Conservation (phyloP, 2,888 invertebrate genomes). For the Athalia circularis region DNA sequence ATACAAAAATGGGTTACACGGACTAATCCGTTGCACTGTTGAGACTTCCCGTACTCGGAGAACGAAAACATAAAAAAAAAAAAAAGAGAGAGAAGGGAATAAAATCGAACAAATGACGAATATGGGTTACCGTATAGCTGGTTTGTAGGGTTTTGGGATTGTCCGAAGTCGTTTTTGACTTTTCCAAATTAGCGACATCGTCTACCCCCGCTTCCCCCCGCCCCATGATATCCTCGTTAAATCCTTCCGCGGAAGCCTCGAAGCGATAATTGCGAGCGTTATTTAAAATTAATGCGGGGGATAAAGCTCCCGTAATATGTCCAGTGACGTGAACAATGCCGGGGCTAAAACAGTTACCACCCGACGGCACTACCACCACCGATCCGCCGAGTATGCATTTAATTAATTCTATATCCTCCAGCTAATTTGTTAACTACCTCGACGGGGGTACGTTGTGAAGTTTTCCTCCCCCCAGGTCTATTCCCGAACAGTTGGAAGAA, state of each 20-base stretch:
- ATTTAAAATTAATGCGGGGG: conserved; percentile 60
- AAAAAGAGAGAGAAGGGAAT: not conserved
- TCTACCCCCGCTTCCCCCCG: not conserved
- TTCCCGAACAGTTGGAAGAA: too few species aligned
- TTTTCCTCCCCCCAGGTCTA: not conserved
- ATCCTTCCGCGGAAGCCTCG: conserved; percentile 47
- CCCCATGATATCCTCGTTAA: conserved; percentile 16
- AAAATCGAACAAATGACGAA: not conserved
- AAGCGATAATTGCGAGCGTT: conserved; percentile 62
- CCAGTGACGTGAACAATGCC: conserved; percentile 34
- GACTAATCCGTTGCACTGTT: too few species aligned
- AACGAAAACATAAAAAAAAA: not conserved
- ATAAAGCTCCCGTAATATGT: conserved; percentile 55
- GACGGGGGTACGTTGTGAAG: not conserved
- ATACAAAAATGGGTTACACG: too few species aligned
- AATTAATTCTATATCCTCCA: conserved; percentile 37
- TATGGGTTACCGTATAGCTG: too few species aligned
- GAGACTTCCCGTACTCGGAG: not conserved
- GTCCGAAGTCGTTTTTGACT: conserved; percentile 6
- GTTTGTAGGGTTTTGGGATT: too few species aligned
- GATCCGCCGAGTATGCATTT: conserved; percentile 18
- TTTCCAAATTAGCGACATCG: not conserved
- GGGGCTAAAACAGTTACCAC: not conserved
- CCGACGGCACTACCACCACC: not conserved
- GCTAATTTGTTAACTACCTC: conserved; percentile 35